phyloP scores from a whole-genome alignment of 2,888 invertebrate genomes.

The Cybosia mesomella region DNA sequence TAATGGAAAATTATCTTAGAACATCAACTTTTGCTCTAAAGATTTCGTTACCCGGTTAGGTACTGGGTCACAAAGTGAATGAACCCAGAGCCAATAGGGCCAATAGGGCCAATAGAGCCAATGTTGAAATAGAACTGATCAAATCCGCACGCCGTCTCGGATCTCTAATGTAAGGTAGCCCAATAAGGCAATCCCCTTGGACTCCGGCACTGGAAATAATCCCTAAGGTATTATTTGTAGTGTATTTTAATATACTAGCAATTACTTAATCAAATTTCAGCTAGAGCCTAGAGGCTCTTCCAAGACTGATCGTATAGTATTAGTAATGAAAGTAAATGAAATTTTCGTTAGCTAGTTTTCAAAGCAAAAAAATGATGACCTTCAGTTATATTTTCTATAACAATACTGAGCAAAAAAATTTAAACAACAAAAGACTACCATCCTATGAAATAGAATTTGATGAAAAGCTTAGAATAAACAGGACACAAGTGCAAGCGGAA shows the following conservation, averaged over 20 bases:
- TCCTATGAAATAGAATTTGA: slow-evolving; percentile 58
- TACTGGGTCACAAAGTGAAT: too few relatives aligned
- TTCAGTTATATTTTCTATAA: slow-evolving; percentile 10
- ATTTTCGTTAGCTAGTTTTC: background rate
- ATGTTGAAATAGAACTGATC: too few relatives aligned
- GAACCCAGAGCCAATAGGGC: too few relatives aligned
- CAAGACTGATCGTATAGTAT: background rate
- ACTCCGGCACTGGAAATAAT: too few relatives aligned
- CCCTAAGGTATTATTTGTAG: background rate
- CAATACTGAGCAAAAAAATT: slow-evolving; percentile 21
- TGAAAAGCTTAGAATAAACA: slow-evolving; percentile 69
- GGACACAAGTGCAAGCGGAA: slow-evolving; percentile 72
- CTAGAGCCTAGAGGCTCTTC: background rate
- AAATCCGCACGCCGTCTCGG: too few relatives aligned
- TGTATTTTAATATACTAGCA: background rate
- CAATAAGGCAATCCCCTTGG: too few relatives aligned
- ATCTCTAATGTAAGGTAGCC: too few relatives aligned
- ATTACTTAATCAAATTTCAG: background rate
- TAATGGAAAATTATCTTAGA: too few relatives aligned
- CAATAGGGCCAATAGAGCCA: too few relatives aligned
- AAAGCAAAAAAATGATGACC: background rate
- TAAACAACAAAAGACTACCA: slow-evolving; percentile 48
- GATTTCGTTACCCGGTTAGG: too few relatives aligned
- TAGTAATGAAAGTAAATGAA: background rate
- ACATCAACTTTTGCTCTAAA: too few relatives aligned